A percentile compares a stretch with the other conserved stretches of the same genome.
These are phyloP conservation scores for Zootoca vivipara DNA, from an alignment of 2,113 vertebrate genomes.

Conservation along the genomic window DNA sequence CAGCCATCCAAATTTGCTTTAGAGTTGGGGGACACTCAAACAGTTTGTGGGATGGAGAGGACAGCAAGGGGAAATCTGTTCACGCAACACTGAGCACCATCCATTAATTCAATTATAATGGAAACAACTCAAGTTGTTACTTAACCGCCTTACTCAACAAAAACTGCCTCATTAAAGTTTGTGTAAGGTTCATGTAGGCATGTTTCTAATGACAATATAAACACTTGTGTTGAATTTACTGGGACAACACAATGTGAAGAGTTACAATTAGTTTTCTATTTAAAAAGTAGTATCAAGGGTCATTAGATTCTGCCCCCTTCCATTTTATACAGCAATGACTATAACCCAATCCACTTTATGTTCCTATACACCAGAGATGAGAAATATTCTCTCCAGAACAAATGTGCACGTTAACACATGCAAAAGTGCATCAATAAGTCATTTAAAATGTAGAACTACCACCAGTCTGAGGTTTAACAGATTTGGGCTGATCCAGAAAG, in stretches of 20 bases:
- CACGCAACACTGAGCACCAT: too few species aligned
- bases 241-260: too few species aligned
- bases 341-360: not conserved
- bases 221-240: not conserved
- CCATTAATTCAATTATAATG: not conserved
- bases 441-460: not conserved
- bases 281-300: not conserved
- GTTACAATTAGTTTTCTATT: not conserved
- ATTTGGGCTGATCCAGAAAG: not conserved
- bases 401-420: slow-evolving; percentile 21
- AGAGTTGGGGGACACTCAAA: not conserved
- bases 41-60: not conserved
- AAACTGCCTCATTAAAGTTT: not conserved
- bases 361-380: not conserved
- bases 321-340: not conserved
- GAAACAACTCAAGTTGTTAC: not conserved
- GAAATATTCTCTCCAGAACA: not conserved
- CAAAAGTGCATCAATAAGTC: slow-evolving; percentile 16
- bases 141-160: not conserved
- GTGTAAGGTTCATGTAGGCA: not conserved
- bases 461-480: not conserved
- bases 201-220: not conserved
- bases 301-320: not conserved
- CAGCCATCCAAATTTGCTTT: not conserved
- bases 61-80: too few species aligned